Evolutionary conservation across 1,140 invertebrate genomes (phyloP), one percentile per base, ranked within the genome.

Genomic region (Andricus grossulariae): DNA sequence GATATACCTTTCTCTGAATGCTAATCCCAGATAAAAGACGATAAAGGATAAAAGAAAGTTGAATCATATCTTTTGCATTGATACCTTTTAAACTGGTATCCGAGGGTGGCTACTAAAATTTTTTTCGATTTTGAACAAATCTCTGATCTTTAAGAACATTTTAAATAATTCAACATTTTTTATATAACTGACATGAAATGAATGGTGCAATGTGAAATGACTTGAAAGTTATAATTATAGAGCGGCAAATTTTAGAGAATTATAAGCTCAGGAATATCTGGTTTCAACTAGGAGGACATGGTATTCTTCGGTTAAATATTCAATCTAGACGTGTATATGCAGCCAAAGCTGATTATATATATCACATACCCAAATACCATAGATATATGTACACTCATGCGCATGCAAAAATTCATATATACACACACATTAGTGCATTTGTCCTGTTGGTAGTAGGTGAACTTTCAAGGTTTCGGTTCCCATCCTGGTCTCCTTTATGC

Each of bases 401-500:
- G 5, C 5, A 7, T 1, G 5, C 5, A 39, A 39, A 39, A 39
- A 39, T 39, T 10, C 39, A 39, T 39, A n/a, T 39, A 60, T 0
- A 66, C 32, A 25, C 15, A 39, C 15, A 66, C 39, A 66, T 16
- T 39, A 66, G 60, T 66, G 57, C 21, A 39, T 66, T 66, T 39
- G 4, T 21, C 16, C 21, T 66, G 25, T 66, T 66, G 32, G 60
- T 66, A 66, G 32, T 66, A 66, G 60, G 25, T 32, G 60, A 66
- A 66, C 60, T 66, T 66, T 66, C 25, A 66, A 45, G 60, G 60
- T 66, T 66, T 66, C 60, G 60, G 60, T 66, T 66, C 32, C 60
- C 60, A 66, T 66, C 45, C 25, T 66, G 15, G 60, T 45, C 6
- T 45, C 32, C 25, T 45, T 66, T 66, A 66, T 66, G 32, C 60